Base-by-base conservation (phyloP, 2,888 invertebrate genomes). In the Anarsia innoxiella region DNA sequence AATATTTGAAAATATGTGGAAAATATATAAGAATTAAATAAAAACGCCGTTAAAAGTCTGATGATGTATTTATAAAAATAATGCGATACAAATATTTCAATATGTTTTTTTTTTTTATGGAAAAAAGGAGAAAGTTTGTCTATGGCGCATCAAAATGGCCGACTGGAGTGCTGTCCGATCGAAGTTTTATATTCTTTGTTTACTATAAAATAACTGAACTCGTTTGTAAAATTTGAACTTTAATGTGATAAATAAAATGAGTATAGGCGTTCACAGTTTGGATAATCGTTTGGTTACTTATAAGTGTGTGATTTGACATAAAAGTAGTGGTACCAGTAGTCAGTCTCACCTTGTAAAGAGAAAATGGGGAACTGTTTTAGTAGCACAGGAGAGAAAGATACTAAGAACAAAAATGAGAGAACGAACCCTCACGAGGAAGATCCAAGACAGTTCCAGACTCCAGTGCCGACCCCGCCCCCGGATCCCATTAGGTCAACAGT, bases 361-460 rank as follows among this genome's bases (percentile, higher is more conserved):
- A 89, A 87, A 87, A 94, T 94, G 94, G 93, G 94, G 72, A 93
- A 93, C 86, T 94, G 93, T 87, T 91, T 93, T 80, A 92, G 92
- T 80, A 89, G 89, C 67, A 89, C 91, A 66, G 88, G 88, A 46
- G 90, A 91, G 63, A 90, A 89, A 68, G 90, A 90, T 74, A 85
- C 88, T 59, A 86, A 84, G 70, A 87, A 79, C 62, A 87, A 87
- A 66, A 86, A 85, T 69, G 88, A 88, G 55, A 77, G 87, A 57
- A 78, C 85, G 39, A 87, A 88, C 58, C 82, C 84, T 54, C 86
- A 72, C 52, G 86, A 75, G 62, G 86, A 84, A 51, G 82, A 83
- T 50, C 59, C 74, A 40, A 66, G 82, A 80, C 70, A 80, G 47
- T 85, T 89, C 54, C 88, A 87, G 59, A 88, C 88, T 53, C 89